A percentile compares a stretch with the other conserved stretches of the same genome.
Evolutionary conservation across 2,888 invertebrate genomes (phyloP).

Genomic region (Acleris holmiana): DNA sequence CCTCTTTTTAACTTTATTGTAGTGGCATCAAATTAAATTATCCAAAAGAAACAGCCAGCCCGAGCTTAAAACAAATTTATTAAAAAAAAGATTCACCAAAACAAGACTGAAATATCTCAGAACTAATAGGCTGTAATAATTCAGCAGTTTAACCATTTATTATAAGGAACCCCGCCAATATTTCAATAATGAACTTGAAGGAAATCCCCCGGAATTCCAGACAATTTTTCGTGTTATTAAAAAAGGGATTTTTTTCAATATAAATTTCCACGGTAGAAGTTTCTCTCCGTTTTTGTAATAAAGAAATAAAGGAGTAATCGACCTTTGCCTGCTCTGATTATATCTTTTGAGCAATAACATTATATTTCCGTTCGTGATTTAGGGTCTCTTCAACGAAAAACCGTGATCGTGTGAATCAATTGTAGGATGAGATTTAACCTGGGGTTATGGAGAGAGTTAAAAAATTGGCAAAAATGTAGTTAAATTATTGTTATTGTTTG

Average conservation of each 20-base stretch:
- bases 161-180: slow-evolving; percentile 46
- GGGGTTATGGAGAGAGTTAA: no score
- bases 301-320: slow-evolving; percentile 59
- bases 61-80: not conserved
- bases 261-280: slow-evolving; percentile 45
- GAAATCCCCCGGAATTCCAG: slow-evolving; percentile 49
- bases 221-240: slow-evolving; percentile 68
- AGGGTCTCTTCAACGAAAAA: not conserved
- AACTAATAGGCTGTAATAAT: slow-evolving; percentile 23
- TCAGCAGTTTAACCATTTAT: slow-evolving; percentile 12
- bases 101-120: not conserved
- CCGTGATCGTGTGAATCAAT: no score
- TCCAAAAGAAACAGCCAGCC: not conserved
- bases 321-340: slow-evolving; percentile 35
- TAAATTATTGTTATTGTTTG: no score
- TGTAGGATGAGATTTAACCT: no score
- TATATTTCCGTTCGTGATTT: not conserved
- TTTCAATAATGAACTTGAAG: slow-evolving; percentile 57
- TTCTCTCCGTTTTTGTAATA: slow-evolving; percentile 59
- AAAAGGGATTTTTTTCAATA: slow-evolving; percentile 58
- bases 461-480: no score
- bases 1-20: not conserved
- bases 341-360: not conserved
- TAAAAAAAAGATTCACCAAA: slow-evolving; percentile 4
- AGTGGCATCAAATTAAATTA: not conserved